phyloP scores from a whole-genome alignment of 2,888 invertebrate species.

The Callinectes sapidus region DNA sequence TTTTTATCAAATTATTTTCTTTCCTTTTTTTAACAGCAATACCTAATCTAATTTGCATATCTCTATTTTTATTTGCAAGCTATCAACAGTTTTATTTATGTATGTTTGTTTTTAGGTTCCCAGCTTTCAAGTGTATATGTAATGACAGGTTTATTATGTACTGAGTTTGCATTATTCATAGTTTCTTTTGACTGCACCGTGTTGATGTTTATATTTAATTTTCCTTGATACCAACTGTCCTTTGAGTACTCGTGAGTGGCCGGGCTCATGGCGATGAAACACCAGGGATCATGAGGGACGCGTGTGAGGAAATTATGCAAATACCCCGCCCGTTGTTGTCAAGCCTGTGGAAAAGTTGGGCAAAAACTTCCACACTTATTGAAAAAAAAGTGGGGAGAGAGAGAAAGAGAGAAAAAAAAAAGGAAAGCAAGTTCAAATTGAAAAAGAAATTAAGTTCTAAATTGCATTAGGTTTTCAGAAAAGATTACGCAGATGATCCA shows the following conservation, averaged over 20 bases:
- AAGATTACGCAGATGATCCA: not conserved
- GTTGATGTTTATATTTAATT: no score
- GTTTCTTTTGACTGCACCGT: no score
- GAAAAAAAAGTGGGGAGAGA: not conserved
- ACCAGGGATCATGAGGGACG: not conserved
- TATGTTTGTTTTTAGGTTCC: no score
- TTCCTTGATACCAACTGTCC: not conserved
- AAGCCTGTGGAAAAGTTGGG: not conserved
- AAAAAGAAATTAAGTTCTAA: not conserved
- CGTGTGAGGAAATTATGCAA: not conserved
- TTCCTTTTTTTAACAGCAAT: not conserved
- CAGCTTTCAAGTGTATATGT: no score
- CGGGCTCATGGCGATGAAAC: not conserved
- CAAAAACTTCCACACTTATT: not conserved
- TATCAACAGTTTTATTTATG: no score
- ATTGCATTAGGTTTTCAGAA: not conserved
- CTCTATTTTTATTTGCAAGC: not conserved
- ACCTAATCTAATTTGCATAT: not conserved
- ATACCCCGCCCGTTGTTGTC: not conserved
- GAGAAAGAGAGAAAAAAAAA: not conserved
- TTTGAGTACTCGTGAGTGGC: not conserved
- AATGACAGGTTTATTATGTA: no score
- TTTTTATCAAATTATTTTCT: not conserved
- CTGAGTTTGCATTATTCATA: no score
- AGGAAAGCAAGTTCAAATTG: not conserved